Evolutionary conservation across 2,113 vertebrate genomes (phyloP), one percentile per base, ranked within the genome.

Genomic region (Fregetta grallaria): DNA sequence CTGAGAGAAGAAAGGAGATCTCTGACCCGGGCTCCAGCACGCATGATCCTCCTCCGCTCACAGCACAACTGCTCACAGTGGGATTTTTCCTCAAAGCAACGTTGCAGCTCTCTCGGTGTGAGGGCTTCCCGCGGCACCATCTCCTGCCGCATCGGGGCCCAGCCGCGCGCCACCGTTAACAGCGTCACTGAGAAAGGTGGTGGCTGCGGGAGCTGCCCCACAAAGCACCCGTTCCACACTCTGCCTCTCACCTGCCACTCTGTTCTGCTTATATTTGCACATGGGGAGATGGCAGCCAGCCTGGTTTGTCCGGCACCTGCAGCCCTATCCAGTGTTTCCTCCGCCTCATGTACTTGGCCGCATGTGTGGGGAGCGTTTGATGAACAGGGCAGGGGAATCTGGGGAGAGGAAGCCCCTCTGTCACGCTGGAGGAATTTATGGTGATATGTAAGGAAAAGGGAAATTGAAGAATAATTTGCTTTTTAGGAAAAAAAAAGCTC

Each of bases 81-180:
- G 77, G 38, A 32, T 67, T 58, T n/a, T 20, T n/a, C 56, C 85
- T 76, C 52, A 25, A 40, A 47, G 52, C n/a, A 6, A 25, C 1
- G 2, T n/a, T 9, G 44, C 71, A 45, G 47, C 40, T n/a, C 49
- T 18, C 26, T n/a, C 30, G 4, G 15, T 0, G 6, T 0, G 1
- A 72, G 58, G 40, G 44, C 45, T 58, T 50, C 59, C 47, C 1
- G 1, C 67, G 53, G 30, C 78, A 58, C 7, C 47, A 45, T 8
- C 47, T 20, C 27, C 34, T 6, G 26, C 49, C 20, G 68, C 40
- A 7, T 34, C 29, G 2, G 0, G 25, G 32, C 36, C 76, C 77
- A 44, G 71, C 27, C 15, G 7, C 36, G 26, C 1, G 0, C 3
- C 1, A 7, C 4, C 71, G 7, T n/a, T 19, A 6, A 8, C 9